A percentile compares a stretch with the other conserved stretches of the same genome.
Evolutionary conservation across 1,140 invertebrate genomes (phyloP).

Genomic region (Drosophila albomicans): DNA sequence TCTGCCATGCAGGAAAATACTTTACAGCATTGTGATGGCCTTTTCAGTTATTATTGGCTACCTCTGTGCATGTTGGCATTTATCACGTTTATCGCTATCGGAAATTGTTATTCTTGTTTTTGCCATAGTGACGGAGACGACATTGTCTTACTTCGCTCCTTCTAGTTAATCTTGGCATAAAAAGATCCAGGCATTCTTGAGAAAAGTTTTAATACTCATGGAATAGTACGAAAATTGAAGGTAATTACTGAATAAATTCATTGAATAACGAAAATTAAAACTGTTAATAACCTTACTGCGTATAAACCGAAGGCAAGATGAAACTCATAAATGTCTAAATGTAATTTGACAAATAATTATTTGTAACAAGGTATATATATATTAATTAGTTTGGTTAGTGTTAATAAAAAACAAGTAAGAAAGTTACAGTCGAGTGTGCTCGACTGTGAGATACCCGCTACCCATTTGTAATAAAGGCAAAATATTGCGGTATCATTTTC

Average conservation of each 20-base stretch:
- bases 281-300: slow-evolving; percentile 3
- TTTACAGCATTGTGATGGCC: slow-evolving; percentile 70
- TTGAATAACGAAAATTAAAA: slow-evolving; percentile 12
- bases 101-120: slow-evolving; percentile 53
- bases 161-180: background rate
- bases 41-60: slow-evolving; percentile 79
- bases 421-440: no score
- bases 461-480: no score
- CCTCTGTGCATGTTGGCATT: slow-evolving; percentile 71
- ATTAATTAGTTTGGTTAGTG: no score
- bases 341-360: no score
- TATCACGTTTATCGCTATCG: slow-evolving; percentile 57
- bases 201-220: slow-evolving; percentile 13
- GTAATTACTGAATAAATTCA: slow-evolving; percentile 19
- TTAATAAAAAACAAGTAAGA: no score
- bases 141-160: background rate
- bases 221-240: slow-evolving; percentile 29
- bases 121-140: background rate
- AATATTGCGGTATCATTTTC: no score
- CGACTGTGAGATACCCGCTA: no score
- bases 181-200: slow-evolving; percentile 11
- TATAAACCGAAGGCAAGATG: no score
- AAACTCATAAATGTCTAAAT: no score
- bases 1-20: slow-evolving; percentile 57
- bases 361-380: no score